Base-by-base conservation (phyloP, 1,140 invertebrate species). In the Coboldia fuscipes region DNA sequence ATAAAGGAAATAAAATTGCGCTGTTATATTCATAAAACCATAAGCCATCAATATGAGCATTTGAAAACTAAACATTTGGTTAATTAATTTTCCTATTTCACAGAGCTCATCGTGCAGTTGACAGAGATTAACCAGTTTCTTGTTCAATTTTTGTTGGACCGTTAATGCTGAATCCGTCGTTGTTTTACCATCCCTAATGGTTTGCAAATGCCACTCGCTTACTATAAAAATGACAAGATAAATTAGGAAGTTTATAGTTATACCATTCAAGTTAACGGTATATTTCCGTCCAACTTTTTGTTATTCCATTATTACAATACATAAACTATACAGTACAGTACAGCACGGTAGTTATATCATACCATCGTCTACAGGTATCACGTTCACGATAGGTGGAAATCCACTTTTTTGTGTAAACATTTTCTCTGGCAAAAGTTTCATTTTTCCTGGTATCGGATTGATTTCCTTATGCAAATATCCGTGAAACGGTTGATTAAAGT, bases 81-180 rank as follows among this genome's bases (percentile, higher is more conserved):
- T 55, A 30, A 53, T 38, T 5, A 41, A 38, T 34, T 54, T 54
- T 23, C 48, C 52, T 31, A 55, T 53, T 37, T 55, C 52, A 19
- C 52, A 55, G 19, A 55, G 45, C 38, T 55, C 51, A 40, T 55
- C 52, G 13, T 55, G 52, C 14, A 54, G 39, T 36, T 51, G 51
- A 24, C 52, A 55, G 4, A 55, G 43, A 34, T 53, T 51, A 30
- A 51, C 54, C 1, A 55, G 39, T 34, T 53, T 52, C n/a, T 47
- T 50, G 30, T 55, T 51, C 21, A 55, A 45, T 24, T 54, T 50
- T 4, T 36, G 34, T 4, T 40, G 39, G 42, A 50, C 44, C 20
- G 34, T 41, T 16, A 54, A 33, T 38, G 50, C 45, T 31, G 17
- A 10, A n/a, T 32, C 22, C 8, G 28, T 29, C 14, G 19, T 14